Base-by-base conservation (phyloP, 2,797 vertebrate species). In the Scarus forsteni region DNA sequence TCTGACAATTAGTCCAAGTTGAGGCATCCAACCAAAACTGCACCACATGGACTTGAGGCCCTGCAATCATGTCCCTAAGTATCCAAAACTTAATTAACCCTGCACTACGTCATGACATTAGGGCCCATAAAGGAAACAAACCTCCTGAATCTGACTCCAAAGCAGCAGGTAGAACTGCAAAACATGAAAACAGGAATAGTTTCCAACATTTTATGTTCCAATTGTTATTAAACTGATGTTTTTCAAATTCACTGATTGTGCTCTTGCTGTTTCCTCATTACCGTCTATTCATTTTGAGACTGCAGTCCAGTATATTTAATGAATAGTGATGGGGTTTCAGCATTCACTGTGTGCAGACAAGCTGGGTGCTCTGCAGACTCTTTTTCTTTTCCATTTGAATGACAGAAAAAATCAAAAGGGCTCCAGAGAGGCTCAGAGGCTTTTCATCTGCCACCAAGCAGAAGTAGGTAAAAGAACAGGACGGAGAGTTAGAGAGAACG, bases 331-430 rank as follows among this genome's bases (percentile, higher is more conserved):
- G 55, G 10, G 56, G 38, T 79, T 79, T 91, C 88, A 84, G 77
- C 76, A 92, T 92, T 92, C 87, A 74, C 27, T 27, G 34, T 44
- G 73, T 40, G 70, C 65, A 78, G 67, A 77, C 67, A 51, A 73
- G 71, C 61, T 48, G 57, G 75, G 60, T 73, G 79, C 82, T 79
- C 68, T 77, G 66, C 48, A 71, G 75, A 52, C 66, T 75, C 46
- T 18, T 67, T 70, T 81, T 60, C 57, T 55, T 72, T 66, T 71
- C 78, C 15, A 60, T 84, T 75, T 80, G 70, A 87, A 82, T 87
- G 85, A 81, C 75, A 85, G 68, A 60, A 66, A 77, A 75, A 84
- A 90, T 88, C 80, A 88, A 79, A 90, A 72, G 87, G 71, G 74
- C 18, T 57, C 48, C 65, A 54, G 63, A 77, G 77, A 84, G 70